Percentiles rank a stretch among this genome's conserved stretches.
Conservation (phyloP, 2,888 invertebrate genomes). For the Trissoscelio sp. region DNA sequence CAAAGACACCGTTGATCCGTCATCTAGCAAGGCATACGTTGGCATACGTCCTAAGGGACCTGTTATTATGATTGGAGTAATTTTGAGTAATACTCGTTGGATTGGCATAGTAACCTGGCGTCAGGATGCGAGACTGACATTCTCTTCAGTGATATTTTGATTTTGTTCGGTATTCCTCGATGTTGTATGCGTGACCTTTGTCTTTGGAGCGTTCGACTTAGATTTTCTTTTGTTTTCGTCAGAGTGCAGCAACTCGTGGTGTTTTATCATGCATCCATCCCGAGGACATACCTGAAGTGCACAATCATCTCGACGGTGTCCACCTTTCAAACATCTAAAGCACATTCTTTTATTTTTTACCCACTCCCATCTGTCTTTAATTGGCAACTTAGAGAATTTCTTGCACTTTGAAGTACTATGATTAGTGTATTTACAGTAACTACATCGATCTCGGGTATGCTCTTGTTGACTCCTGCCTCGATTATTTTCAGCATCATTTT, state of each 20-base stretch:
- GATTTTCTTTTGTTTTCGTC: background rate
- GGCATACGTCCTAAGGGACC: background rate
- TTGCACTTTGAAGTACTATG: background rate
- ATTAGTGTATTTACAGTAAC: background rate
- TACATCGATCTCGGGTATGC: background rate
- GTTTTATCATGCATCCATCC: background rate
- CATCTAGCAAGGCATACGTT: constrained; percentile 6
- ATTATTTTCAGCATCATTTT: no score
- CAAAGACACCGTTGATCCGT: background rate
- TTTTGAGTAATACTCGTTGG: background rate
- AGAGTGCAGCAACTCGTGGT: background rate
- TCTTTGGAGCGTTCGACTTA: no score
- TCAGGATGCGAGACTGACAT: no score
- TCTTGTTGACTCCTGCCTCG: no score
- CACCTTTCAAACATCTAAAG: background rate
- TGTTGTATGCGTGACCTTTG: no score
- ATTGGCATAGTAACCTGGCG: background rate
- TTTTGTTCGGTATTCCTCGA: background rate
- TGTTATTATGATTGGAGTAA: background rate
- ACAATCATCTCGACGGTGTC: background rate
- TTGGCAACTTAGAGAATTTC: background rate
- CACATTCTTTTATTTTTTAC: background rate
- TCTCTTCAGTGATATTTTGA: background rate
- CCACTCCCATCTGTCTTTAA: constrained; percentile 12
- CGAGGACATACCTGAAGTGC: background rate